phyloP scores from a whole-genome alignment of 2,113 vertebrate genomes.

The Gallinago undulata region DNA sequence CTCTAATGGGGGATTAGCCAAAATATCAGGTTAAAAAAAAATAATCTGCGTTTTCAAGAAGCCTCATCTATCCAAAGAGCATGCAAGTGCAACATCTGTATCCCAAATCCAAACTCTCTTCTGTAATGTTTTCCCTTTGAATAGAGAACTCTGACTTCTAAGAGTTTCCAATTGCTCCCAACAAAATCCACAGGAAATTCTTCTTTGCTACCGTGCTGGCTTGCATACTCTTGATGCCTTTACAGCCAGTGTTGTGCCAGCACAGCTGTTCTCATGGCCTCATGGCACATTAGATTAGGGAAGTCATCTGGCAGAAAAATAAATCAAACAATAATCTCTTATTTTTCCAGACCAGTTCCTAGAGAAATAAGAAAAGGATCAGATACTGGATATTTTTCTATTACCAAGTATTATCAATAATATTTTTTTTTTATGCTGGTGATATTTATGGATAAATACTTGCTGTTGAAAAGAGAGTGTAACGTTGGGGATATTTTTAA shows the following conservation, averaged over 20 bases:
- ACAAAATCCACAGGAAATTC: neutral
- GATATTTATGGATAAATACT: neutral
- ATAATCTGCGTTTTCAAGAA: neutral
- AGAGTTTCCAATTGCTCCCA: neutral
- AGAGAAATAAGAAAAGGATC: neutral
- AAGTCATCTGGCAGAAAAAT: neutral
- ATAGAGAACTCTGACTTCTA: neutral
- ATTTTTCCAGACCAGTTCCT: neutral
- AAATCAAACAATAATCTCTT: neutral
- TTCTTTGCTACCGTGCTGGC: neutral
- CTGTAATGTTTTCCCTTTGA: neutral
- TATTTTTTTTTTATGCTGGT: neutral
- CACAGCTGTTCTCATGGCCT: neutral
- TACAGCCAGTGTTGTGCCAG: neutral
- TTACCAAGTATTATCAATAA: neutral
- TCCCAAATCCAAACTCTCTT: neutral
- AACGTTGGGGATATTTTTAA: neutral
- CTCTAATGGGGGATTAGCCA: neutral
- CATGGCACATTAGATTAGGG: rapidly evolving
- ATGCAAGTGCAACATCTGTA: neutral
- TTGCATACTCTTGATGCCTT: neutral
- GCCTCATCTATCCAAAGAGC: neutral
- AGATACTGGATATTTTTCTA: neutral
- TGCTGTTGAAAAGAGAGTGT: neutral
- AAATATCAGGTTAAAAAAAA: neutral